Percentiles rank a stretch among this genome's conserved stretches.
Conservation (phyloP, 1,140 invertebrate species). For the Drosophila melanogaster region DNA sequence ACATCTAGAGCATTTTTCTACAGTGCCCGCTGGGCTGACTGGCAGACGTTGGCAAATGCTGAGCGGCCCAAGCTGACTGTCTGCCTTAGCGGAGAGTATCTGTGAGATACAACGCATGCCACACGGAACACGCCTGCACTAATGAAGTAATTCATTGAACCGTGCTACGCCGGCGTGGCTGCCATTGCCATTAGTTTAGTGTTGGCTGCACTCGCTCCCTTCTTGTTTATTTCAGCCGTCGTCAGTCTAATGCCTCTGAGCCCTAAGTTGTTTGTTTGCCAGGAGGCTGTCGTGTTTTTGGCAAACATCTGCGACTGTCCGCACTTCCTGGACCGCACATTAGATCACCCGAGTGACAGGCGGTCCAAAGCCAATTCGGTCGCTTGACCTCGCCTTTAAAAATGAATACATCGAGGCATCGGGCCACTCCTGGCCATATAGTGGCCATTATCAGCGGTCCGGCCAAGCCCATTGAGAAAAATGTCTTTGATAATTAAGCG, state of each 20-base stretch:
- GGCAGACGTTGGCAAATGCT: slow-evolving; percentile 35
- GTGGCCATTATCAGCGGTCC: slow-evolving; percentile 43
- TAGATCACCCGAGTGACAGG: slow-evolving; percentile 66
- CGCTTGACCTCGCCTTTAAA: slow-evolving; percentile 67
- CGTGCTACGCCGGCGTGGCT: slow-evolving; percentile 65
- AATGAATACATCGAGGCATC: slow-evolving; percentile 30
- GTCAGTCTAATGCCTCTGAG: slow-evolving; percentile 25
- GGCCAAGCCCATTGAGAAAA: slow-evolving; percentile 69
- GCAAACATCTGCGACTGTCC: slow-evolving; percentile 51
- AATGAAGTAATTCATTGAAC: slow-evolving; percentile 84
- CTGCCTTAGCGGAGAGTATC: slow-evolving; percentile 48
- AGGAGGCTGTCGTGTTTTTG: slow-evolving; percentile 29
- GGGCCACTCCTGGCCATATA: slow-evolving; percentile 28
- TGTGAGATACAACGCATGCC: slow-evolving; percentile 72
- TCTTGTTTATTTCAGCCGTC: slow-evolving; percentile 20
- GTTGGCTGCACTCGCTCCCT: slow-evolving; percentile 46
- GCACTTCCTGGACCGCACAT: slow-evolving; percentile 70
- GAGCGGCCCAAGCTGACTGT: slow-evolving; percentile 19
- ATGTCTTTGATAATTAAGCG: slow-evolving; percentile 82
- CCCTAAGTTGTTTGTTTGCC: slow-evolving; percentile 14
- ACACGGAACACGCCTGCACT: slow-evolving; percentile 75
- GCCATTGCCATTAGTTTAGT: slow-evolving; percentile 71
- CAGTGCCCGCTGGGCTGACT: slow-evolving; percentile 14
- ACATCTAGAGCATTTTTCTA: background rate
- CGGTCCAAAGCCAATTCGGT: slow-evolving; percentile 19